A percentile compares a stretch with the other conserved stretches of the same genome.
These are phyloP conservation scores for Diplodus sargus DNA, from an alignment of 2,797 vertebrate species.

Conservation along the genomic window DNA sequence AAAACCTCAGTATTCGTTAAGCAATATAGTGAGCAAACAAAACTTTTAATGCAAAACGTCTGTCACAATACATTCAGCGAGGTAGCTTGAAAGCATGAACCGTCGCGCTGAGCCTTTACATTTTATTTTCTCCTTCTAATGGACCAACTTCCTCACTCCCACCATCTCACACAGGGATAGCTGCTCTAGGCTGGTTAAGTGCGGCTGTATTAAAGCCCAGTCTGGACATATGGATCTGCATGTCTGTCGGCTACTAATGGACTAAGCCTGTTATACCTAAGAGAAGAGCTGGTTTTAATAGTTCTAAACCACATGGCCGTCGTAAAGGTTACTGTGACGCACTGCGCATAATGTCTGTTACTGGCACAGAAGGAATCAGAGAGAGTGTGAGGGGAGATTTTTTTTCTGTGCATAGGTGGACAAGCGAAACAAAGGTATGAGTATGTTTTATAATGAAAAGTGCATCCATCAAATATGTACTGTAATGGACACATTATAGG, in stretches of 20 bases:
- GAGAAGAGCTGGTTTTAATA: constrained; percentile 31
- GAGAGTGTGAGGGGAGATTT: background rate
- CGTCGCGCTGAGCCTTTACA: background rate
- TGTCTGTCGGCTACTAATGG: constrained; percentile 44
- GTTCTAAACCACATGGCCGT: constrained; percentile 27
- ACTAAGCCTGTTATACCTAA: constrained; percentile 17
- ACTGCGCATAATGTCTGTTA: constrained; percentile 36
- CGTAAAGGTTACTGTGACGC: constrained; percentile 41
- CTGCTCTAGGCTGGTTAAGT: background rate
- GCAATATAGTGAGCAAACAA: too few relatives aligned
- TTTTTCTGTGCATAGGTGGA: background rate
- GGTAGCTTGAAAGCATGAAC: background rate
- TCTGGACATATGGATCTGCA: constrained; percentile 9
- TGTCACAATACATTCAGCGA: too few relatives aligned
- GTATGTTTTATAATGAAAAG: background rate
- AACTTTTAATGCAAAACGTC: too few relatives aligned
- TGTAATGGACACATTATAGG: background rate
- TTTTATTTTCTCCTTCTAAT: constrained; percentile 5
- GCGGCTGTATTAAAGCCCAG: constrained; percentile 10
- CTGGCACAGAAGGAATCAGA: constrained; percentile 7
- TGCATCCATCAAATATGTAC: too few relatives aligned
- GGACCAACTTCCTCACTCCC: constrained; percentile 3
- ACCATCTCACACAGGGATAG: background rate
- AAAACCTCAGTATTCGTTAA: too few relatives aligned
- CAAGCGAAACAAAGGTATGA: background rate